Percentiles rank a stretch among this genome's conserved stretches.
Evolutionary conservation across 2,797 vertebrate genomes (phyloP).

Genomic region (Brachyrhaphis roseni): DNA sequence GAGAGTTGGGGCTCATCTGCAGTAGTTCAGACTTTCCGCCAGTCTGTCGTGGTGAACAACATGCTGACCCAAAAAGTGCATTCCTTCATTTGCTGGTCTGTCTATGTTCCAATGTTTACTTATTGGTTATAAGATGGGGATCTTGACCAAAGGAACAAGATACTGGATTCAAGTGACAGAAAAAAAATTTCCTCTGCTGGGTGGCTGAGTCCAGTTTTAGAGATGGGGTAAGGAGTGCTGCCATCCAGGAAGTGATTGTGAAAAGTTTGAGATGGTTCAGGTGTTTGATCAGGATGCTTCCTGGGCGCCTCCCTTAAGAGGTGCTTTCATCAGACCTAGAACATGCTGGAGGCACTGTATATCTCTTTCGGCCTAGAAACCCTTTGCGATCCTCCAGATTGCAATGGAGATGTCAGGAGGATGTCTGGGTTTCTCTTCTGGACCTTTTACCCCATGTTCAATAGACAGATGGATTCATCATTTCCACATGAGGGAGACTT

Average conservation of each 20-base stretch:
- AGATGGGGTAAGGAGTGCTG: neutral
- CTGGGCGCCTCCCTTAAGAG: neutral
- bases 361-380: neutral
- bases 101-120: neutral
- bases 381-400: neutral
- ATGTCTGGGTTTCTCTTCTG: neutral
- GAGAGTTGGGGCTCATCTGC: neutral
- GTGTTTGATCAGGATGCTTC: neutral
- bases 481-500: neutral
- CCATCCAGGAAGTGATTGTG: neutral
- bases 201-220: neutral
- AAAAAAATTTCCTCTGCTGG: neutral
- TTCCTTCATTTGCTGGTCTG: neutral
- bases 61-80: neutral
- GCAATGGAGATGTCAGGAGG: neutral
- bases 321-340: neutral
- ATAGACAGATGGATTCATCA: neutral
- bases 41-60: neutral
- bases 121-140: neutral
- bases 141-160: neutral
- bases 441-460: neutral
- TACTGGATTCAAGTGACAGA: neutral
- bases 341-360: neutral
- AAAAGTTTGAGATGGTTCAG: neutral
- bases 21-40: neutral